Evolutionary conservation across 2,888 invertebrate genomes (phyloP).

Genomic region (Nymphalis polychloros): DNA sequence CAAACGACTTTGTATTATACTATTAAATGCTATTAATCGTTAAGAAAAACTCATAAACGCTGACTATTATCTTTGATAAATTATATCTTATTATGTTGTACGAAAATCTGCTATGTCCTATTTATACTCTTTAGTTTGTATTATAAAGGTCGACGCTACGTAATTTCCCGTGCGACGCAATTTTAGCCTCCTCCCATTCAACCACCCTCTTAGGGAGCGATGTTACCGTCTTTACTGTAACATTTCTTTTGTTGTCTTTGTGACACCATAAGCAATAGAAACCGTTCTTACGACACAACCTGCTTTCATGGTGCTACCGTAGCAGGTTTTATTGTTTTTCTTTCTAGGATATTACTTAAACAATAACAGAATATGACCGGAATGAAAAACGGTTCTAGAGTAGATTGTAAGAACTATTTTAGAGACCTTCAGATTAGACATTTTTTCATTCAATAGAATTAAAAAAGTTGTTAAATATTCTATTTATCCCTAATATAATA

Average conservation of each 20-base stretch:
- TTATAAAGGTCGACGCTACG: constrained; percentile 21
- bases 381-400: no score
- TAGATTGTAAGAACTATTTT: no score
- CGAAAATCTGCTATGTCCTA: background rate
- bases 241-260: constrained; percentile 31
- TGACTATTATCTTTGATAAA: background rate
- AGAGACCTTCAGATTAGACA: no score
- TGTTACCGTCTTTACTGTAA: constrained; percentile 24
- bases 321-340: background rate
- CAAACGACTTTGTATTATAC: no score
- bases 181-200: constrained; percentile 26
- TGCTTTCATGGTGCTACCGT: background rate
- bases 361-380: background rate
- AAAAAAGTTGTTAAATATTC: no score
- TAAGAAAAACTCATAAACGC: no score
- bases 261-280: constrained; percentile 20
- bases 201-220: constrained; percentile 14
- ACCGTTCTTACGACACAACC: constrained; percentile 11
- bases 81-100: background rate
- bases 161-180: constrained; percentile 29
- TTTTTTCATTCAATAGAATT: no score
- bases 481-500: no score
- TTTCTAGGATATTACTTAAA: background rate
- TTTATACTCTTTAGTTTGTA: constrained; percentile 21
- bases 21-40: no score